phyloP scores from a whole-genome alignment of 2,113 vertebrate species.

The Menidia beryllina region DNA sequence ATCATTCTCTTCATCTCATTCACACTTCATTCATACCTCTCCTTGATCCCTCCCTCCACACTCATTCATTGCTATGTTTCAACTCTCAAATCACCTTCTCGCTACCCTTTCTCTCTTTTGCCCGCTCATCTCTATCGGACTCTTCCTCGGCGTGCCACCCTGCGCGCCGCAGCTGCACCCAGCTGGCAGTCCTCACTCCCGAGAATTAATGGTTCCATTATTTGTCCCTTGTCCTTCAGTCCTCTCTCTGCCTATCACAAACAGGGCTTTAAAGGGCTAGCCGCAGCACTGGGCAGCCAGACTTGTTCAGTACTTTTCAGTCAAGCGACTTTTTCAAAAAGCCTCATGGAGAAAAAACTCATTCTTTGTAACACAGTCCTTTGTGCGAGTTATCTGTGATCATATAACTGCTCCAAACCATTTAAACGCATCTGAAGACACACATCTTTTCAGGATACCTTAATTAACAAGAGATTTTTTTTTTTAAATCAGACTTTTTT shows the following conservation, averaged over 20 bases:
- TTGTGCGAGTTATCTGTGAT: no score
- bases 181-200: conserved; percentile 66
- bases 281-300: neutral
- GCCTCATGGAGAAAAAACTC: no score
- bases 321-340: no score
- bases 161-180: conserved; percentile 71
- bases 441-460: no score
- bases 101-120: neutral
- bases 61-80: neutral
- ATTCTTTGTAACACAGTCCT: no score
- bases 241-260: conserved; percentile 41
- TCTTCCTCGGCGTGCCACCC: conserved; percentile 46
- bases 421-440: no score
- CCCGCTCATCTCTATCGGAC: conserved; percentile 20
- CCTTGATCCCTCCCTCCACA: neutral
- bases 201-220: conserved; percentile 77
- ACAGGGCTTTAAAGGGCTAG: conserved; percentile 17
- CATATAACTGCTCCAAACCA: no score
- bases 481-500: no score
- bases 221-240: conserved; percentile 54
- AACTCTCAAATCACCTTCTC: neutral
- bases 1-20: neutral
- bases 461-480: neutral
- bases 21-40: neutral
- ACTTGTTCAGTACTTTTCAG: neutral